Percentiles rank a stretch among this genome's conserved stretches.
phyloP scores from a whole-genome alignment of 1,140 invertebrate genomes.

The Bombus ignitus region DNA sequence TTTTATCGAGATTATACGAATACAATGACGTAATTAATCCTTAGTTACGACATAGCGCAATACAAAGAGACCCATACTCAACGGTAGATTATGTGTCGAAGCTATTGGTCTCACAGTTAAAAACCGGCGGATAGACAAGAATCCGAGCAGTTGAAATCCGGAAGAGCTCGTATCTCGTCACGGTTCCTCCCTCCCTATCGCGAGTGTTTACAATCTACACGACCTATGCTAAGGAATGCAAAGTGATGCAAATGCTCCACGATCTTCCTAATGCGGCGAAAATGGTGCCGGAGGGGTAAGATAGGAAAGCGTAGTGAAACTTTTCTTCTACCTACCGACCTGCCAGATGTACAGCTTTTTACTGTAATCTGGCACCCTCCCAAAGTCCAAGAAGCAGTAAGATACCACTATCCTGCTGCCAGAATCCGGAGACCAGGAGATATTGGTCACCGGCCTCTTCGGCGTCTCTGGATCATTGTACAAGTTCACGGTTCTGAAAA shows the following conservation, averaged over 20 bases:
- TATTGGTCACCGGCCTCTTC: slow-evolving; percentile 89
- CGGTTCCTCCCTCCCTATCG: too few relatives aligned
- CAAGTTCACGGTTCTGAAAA: slow-evolving; percentile 73
- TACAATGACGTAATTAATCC: too few relatives aligned
- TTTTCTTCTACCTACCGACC: slow-evolving; percentile 85
- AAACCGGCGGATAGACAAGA: too few relatives aligned
- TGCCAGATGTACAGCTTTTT: slow-evolving; percentile 94
- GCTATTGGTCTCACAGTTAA: too few relatives aligned
- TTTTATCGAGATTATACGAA: not conserved
- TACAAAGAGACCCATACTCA: not conserved
- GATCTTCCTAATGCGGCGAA: slow-evolving; percentile 29
- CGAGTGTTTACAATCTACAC: too few relatives aligned
- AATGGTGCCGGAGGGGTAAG: slow-evolving; percentile 2
- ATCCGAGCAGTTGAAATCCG: too few relatives aligned
- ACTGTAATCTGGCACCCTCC: slow-evolving; percentile 80
- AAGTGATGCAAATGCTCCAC: slow-evolving; percentile 28
- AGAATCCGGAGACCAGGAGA: slow-evolving; percentile 94
- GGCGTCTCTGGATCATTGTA: slow-evolving; percentile 85
- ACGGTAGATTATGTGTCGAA: too few relatives aligned
- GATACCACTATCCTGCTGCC: slow-evolving; percentile 91
- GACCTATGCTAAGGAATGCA: not conserved
- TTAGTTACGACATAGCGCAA: not conserved
- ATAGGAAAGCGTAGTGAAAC: not conserved
- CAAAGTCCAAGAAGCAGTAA: slow-evolving; percentile 92
- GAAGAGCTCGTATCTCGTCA: too few relatives aligned